Evolutionary conservation across 2,888 invertebrate genomes (phyloP).

Genomic region (Mesorhabditis sp.): DNA sequence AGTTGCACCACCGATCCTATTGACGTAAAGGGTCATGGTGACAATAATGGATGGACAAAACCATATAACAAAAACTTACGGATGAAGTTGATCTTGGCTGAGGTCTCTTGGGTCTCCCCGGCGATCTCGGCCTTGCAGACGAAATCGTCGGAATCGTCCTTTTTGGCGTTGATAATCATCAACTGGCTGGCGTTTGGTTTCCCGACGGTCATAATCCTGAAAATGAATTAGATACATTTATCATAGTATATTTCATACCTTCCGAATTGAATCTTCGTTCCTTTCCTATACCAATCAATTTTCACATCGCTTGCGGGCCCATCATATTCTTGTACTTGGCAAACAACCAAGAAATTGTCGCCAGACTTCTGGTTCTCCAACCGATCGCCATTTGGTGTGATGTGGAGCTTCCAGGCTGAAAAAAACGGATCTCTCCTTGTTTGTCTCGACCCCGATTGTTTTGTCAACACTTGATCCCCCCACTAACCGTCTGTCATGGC

Average conservation of each 20-base stretch:
- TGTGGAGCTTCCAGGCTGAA: slow-evolving; percentile 32
- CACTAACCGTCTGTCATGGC: not conserved
- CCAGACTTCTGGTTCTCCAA: slow-evolving; percentile 29
- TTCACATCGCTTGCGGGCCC: slow-evolving; percentile 38
- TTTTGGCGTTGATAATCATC: slow-evolving; percentile 35
- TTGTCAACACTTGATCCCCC: not conserved
- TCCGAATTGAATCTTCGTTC: slow-evolving; percentile 28
- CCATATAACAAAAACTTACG: slow-evolving; percentile 19
- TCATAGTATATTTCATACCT: slow-evolving; percentile 16
- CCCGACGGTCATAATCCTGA: slow-evolving; percentile 38
- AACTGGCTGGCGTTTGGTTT: slow-evolving; percentile 34
- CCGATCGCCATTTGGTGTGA: slow-evolving; percentile 31
- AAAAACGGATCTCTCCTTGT: not conserved
- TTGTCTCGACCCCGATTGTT: not conserved
- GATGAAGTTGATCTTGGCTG: slow-evolving; percentile 35
- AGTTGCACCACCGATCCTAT: too few species aligned
- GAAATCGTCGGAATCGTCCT: slow-evolving; percentile 31
- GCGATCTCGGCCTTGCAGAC: slow-evolving; percentile 29
- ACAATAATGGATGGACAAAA: too few species aligned
- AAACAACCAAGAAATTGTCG: slow-evolving; percentile 36
- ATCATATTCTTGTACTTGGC: slow-evolving; percentile 35
- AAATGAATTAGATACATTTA: slow-evolving; percentile 12
- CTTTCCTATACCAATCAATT: slow-evolving; percentile 34
- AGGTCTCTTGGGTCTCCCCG: slow-evolving; percentile 26
- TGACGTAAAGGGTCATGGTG: too few species aligned